Evolutionary conservation across 1,140 invertebrate species (phyloP).

Genomic region (Hormaphis cornu): DNA sequence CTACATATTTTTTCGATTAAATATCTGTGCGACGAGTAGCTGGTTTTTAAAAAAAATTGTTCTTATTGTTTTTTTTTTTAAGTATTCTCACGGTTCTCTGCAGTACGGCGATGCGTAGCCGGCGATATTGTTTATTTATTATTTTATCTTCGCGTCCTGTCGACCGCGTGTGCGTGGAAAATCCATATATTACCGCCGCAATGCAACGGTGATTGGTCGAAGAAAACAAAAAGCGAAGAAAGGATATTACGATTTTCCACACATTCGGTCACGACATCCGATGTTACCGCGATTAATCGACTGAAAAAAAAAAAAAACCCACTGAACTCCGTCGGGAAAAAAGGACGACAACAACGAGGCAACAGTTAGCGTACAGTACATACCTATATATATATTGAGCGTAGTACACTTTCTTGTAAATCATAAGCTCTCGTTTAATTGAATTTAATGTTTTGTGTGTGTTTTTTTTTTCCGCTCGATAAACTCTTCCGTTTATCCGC

Average conservation of each 20-base stretch:
- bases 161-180: neutral
- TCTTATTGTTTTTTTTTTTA: too few relatives aligned
- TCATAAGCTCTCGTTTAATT: too few relatives aligned
- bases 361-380: neutral
- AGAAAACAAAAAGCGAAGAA: neutral
- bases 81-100: too few relatives aligned
- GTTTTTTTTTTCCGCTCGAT: neutral
- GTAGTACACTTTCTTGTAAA: neutral
- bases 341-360: neutral
- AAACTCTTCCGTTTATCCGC: too few relatives aligned
- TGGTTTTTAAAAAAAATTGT: too few relatives aligned
- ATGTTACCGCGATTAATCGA: slow-evolving; percentile 5
- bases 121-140: neutral
- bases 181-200: neutral
- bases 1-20: too few relatives aligned
- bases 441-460: neutral
- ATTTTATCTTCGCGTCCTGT: too few relatives aligned
- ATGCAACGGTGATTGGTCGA: neutral
- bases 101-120: neutral
- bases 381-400: neutral
- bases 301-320: neutral
- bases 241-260: slow-evolving; percentile 1
- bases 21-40: too few relatives aligned
- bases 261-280: slow-evolving; percentile 2
- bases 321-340: neutral